Conservation (phyloP, 2,888 invertebrate species). For the Branchellion lobata region DNA sequence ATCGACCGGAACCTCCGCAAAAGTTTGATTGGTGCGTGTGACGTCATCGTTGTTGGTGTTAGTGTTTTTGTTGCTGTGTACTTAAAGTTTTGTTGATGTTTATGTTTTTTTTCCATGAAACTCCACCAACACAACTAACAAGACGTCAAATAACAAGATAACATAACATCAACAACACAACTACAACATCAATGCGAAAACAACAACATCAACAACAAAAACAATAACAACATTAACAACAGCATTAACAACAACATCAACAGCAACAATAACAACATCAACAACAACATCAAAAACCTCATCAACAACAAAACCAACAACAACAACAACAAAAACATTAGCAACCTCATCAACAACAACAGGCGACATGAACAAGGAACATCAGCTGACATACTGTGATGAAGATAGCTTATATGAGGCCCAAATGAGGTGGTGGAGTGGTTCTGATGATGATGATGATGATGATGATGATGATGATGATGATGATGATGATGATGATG, state of each 20-base stretch:
- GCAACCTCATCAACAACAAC: not conserved
- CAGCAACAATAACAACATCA: too few species aligned
- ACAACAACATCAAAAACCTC: too few species aligned
- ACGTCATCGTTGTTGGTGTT: too few species aligned
- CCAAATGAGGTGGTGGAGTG: not conserved
- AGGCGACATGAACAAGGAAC: not conserved
- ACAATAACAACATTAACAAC: too few species aligned
- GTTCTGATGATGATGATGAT: conserved; percentile 8
- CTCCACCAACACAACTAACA: too few species aligned
- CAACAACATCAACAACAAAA: too few species aligned
- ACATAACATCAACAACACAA: too few species aligned
- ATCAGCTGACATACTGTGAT: not conserved
- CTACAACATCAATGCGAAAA: too few species aligned
- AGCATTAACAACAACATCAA: too few species aligned
- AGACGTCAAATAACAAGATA: too few species aligned
- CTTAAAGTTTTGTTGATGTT: not conserved
- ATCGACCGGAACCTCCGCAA: not conserved
- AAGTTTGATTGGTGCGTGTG: conserved; percentile 2
- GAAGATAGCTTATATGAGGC: not conserved
- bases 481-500: conserved; percentile 16
- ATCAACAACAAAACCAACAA: too few species aligned
- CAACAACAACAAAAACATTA: too few species aligned
- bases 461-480: conserved; percentile 24
- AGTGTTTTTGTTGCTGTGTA: not conserved
- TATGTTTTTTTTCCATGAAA: not conserved